These are phyloP conservation scores for Oncorhynchus nerka DNA, from an alignment of 2,113 vertebrate species.

Conservation along the genomic window DNA sequence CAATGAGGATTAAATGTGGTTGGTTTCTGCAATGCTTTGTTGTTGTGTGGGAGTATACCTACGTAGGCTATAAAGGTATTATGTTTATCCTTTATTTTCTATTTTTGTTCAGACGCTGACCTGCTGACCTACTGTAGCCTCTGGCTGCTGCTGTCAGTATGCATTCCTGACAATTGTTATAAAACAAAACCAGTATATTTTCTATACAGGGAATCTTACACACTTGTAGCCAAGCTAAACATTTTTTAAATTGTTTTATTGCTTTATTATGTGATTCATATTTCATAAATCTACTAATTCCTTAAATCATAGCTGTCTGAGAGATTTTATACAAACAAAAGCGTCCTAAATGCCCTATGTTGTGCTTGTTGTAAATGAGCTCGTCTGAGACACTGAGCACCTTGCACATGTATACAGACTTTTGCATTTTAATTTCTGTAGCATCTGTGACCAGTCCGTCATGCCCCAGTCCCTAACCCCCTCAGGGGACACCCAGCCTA, in stretches of 20 bases:
- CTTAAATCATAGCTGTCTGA: slow-evolving; percentile 39
- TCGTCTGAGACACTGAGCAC: slow-evolving; percentile 71
- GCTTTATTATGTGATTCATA: slow-evolving; percentile 43
- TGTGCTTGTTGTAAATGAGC: slow-evolving; percentile 60
- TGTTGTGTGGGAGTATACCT: no score
- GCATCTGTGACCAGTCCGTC: slow-evolving; percentile 77
- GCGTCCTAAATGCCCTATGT: slow-evolving; percentile 52
- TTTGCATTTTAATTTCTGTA: slow-evolving; percentile 76
- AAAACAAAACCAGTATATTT: slow-evolving; percentile 61
- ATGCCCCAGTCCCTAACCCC: slow-evolving; percentile 70
- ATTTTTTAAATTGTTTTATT: neutral
- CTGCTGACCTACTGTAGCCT: slow-evolving; percentile 71
- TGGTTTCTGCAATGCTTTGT: no score
- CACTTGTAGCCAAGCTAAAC: slow-evolving; percentile 59
- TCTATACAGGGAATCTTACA: slow-evolving; percentile 53
- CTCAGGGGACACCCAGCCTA: slow-evolving; percentile 66
- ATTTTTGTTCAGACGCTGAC: slow-evolving; percentile 68
- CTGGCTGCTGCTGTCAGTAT: slow-evolving; percentile 67
- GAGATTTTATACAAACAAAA: slow-evolving; percentile 49
- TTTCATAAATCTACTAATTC: slow-evolving; percentile 57
- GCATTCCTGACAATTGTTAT: slow-evolving; percentile 61
- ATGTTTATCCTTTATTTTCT: no score
- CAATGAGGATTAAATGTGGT: no score
- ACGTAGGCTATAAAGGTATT: no score
- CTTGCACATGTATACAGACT: slow-evolving; percentile 55